Evolutionary conservation across 2,113 vertebrate species (phyloP).

Genomic region (Muscicapa adusta): DNA sequence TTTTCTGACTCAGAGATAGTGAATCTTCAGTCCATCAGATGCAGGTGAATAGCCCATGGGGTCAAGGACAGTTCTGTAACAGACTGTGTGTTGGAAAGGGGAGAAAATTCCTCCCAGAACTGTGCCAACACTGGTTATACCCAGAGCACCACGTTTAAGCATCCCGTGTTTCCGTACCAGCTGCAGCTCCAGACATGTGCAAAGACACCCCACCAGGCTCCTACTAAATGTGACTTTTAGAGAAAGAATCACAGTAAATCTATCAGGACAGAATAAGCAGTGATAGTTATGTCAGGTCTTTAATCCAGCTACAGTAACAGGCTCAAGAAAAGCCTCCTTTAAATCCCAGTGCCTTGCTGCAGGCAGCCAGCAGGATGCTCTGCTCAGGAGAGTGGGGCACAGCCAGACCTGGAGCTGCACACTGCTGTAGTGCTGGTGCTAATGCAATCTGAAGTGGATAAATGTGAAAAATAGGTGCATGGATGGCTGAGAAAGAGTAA

Average conservation of each 20-base stretch:
- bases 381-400: fast-evolving
- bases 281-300: neutral
- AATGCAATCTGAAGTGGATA: neutral
- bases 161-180: neutral
- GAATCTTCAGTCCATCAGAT: neutral
- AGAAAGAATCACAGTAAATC: neutral
- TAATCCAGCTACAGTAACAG: neutral
- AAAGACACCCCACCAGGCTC: neutral
- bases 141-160: fast-evolving
- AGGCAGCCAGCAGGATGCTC: neutral
- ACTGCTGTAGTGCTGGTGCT: neutral
- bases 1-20: neutral
- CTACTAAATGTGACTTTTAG: neutral
- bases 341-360: neutral
- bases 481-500: neutral
- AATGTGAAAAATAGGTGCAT: neutral
- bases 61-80: neutral
- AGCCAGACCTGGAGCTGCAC: neutral
- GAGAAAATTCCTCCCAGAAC: neutral
- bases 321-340: neutral
- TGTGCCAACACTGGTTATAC: neutral
- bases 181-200: neutral
- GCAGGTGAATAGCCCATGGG: neutral
- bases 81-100: neutral
- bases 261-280: neutral